Base-by-base conservation (phyloP, 2,113 vertebrate genomes). In the Apteryx mantelli region DNA sequence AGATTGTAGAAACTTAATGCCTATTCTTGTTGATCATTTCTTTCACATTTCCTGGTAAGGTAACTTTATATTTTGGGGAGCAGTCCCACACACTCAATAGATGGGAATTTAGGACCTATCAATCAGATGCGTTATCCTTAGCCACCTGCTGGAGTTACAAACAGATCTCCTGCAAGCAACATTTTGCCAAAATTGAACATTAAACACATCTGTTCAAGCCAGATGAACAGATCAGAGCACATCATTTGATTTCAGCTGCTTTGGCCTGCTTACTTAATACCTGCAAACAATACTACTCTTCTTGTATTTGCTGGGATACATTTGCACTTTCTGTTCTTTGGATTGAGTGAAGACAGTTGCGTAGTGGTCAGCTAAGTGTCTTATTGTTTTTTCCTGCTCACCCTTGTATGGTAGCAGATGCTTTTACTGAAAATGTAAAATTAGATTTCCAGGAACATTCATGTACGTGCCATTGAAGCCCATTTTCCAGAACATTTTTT, bases 401-500 rank as follows among this genome's bases (percentile, higher is more conserved):
- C 32, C 44, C 64, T 89, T 91, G 46, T 78, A 75, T 42, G 52
- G 79, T 48, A 82, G 82, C 52, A 61, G 61, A 94, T 83, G 80
- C 87, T 91, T 94, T 83, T 94, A 86, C 64, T 90, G 91, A 88
- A 97, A 84, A 88, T 3, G 1, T 93, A 93, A 94, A 95, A 95
- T 95, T 95, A 95, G 89, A 90, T 86, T 97, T 97, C 96, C 91
- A 90, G 93, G 94, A 97, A 96, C 61, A 90, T 79, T 83, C 94
- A 40, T 61, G 60, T 20, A 7, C n/a, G 65, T 6, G 88, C 42
- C 55, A 78, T 69, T 84, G 76, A 95, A 95, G 94, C 50, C 64
- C 46, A 73, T 97, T 96, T 97, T 86, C 96, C 87, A 86, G 79
- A 95, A 93, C 42, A 48, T 88, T 95, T 95, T 88, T 91, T 46